Base-by-base conservation (phyloP, 1,140 invertebrate species). In the Popillia japonica region DNA sequence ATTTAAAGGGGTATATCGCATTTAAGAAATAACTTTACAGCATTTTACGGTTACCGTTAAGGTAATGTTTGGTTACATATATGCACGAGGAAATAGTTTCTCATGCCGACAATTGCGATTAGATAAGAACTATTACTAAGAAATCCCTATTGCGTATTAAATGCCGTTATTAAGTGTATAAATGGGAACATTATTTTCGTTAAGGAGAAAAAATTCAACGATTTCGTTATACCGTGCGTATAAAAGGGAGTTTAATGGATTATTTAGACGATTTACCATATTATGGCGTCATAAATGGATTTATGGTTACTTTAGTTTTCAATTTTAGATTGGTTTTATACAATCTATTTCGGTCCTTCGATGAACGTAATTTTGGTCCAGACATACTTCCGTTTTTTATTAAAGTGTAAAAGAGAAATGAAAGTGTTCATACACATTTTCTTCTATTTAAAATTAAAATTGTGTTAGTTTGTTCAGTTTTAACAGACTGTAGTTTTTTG, bases 101-200 rank as follows among this genome's bases (percentile, higher is more conserved):
- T 7, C 61, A 23, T 22, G 61, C 7, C 8, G 20, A 14, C 17
- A 22, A 22, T 68, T 68, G 17, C 22, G 61, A 68, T 27, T 68
- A 68, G 61, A 68, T 68, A 68, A 68, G 61, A 6, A 17, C 14
- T 14, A 17, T 3, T 55, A 55, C 48, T n/a, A 68, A 68, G 61
- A 68, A 68, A 68, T 9, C 9, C 22, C 27, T 68, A 22, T 68
- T 22, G 22, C 3, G 10, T 27, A 68, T 6, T 61, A 61, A 17
- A 27, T 14, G 27, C 10, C 22, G 11, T 68, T 68, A 27, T 7
- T 27, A 27, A 68, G 14, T 20, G n/a, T 55, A 17, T n/a, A 55
- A 14, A 55, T 55, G 6, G 6, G 48, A 55, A 55, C 6, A 17
- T 55, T 55, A 17, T 17, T 14, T 17, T 14, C 17, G 14, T 7